Conservation (phyloP, 2,888 invertebrate species). For the Slavum lentiscoides region DNA sequence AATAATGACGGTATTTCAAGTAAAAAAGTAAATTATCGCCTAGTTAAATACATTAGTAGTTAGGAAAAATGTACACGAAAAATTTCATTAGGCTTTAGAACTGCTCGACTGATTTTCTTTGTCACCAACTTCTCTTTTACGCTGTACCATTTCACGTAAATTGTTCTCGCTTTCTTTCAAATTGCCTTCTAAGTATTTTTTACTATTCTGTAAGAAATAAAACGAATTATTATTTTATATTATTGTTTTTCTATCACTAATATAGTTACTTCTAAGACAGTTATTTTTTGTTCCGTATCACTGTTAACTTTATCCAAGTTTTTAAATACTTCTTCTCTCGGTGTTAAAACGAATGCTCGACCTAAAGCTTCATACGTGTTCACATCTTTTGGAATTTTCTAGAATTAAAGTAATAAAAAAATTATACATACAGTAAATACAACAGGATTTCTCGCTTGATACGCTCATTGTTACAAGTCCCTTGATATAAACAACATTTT, state of each 20-base stretch:
- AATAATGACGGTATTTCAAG: background rate
- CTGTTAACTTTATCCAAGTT: slow-evolving; percentile 54
- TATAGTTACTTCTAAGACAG: slow-evolving; percentile 35
- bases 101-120: slow-evolving; percentile 41
- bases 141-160: slow-evolving; percentile 79
- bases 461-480: no score
- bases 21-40: background rate
- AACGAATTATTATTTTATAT: slow-evolving; percentile 1
- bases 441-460: no score
- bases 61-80: background rate
- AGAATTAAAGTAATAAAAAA: slow-evolving; percentile 55
- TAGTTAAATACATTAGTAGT: background rate
- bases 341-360: slow-evolving; percentile 79
- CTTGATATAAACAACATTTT: no score
- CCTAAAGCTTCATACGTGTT: slow-evolving; percentile 81
- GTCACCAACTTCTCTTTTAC: slow-evolving; percentile 63
- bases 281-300: slow-evolving; percentile 43
- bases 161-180: slow-evolving; percentile 84
- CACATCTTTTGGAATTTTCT: slow-evolving; percentile 68
- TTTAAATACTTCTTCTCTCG: slow-evolving; percentile 62
- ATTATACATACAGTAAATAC: background rate
- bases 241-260: background rate
- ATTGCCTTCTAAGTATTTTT: slow-evolving; percentile 77
- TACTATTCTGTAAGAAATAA: slow-evolving; percentile 66
- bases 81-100: slow-evolving; percentile 35